A percentile compares a stretch with the other conserved stretches of the same genome.
phyloP scores from a whole-genome alignment of 2,113 vertebrate genomes.

The Balaeniceps rex region DNA sequence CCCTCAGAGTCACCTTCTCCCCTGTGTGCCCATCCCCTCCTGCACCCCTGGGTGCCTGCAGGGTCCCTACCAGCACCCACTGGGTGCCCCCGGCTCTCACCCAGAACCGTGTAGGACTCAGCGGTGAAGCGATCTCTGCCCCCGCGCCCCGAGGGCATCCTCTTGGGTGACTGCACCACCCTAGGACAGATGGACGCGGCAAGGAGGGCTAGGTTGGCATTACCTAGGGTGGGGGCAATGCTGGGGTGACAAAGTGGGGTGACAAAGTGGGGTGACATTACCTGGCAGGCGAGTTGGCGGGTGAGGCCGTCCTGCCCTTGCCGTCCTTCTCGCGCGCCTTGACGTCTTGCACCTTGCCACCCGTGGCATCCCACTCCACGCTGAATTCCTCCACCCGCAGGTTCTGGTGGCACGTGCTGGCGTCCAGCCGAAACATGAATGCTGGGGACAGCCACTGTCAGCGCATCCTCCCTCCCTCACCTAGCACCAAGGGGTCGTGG shows the following conservation, averaged over 20 bases:
- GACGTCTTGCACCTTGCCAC: slow-evolving; percentile 92
- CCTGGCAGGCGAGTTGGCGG: slow-evolving; percentile 93
- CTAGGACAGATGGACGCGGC: slow-evolving; percentile 36
- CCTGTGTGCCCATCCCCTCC: no score
- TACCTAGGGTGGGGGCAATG: fast-evolving
- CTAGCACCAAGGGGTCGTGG: fast-evolving
- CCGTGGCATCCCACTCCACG: slow-evolving; percentile 94
- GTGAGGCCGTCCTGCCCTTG: slow-evolving; percentile 87
- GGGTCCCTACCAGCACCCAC: not conserved
- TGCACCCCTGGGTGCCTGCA: no score
- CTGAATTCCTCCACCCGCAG: slow-evolving; percentile 89
- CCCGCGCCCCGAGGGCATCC: slow-evolving; percentile 79
- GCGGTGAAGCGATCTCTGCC: slow-evolving; percentile 92
- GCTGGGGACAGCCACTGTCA: slow-evolving; percentile 55
- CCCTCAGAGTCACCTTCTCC: slow-evolving; percentile 54
- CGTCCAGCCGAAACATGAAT: slow-evolving; percentile 90
- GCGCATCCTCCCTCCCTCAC: not conserved
- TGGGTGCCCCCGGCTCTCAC: slow-evolving; percentile 63
- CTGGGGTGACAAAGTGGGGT: fast-evolving
- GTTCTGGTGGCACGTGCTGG: slow-evolving; percentile 90
- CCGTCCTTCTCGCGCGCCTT: slow-evolving; percentile 83
- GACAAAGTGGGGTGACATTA: not conserved
- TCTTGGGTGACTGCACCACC: slow-evolving; percentile 89
- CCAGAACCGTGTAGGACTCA: slow-evolving; percentile 94
- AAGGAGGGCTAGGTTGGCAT: not conserved